Evolutionary conservation across 2,888 invertebrate species (phyloP).

Genomic region (Syrista parreyssii): DNA sequence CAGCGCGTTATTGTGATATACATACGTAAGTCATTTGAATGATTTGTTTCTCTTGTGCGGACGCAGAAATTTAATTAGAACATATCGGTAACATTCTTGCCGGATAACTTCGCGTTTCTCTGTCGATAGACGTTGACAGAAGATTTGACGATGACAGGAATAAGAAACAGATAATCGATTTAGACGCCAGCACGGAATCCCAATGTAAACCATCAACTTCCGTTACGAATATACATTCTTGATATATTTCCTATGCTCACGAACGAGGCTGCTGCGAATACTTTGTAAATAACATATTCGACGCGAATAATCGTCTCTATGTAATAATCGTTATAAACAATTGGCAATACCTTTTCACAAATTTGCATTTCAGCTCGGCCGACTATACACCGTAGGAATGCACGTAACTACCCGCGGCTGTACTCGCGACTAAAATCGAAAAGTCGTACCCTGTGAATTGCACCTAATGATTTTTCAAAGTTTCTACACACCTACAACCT

Average conservation of each 20-base stretch:
- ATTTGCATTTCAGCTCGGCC: neutral
- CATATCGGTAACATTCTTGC: neutral
- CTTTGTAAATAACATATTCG: neutral
- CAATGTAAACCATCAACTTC: neutral
- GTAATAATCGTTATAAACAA: neutral
- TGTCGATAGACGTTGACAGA: neutral
- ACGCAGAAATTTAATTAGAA: neutral
- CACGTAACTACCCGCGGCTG: neutral
- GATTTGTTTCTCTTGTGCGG: neutral
- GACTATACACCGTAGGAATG: neutral
- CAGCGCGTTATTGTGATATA: neutral
- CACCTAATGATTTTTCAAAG: constrained; percentile 24
- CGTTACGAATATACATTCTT: neutral
- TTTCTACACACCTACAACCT: neutral
- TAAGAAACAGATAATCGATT: neutral
- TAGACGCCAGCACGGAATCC: neutral
- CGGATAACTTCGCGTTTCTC: neutral
- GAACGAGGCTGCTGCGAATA: neutral
- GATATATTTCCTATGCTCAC: neutral
- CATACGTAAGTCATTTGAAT: neutral
- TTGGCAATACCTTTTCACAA: neutral
- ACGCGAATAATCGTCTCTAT: neutral
- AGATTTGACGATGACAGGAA: neutral
- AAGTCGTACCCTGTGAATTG: constrained; percentile 13
- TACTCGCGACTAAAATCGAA: neutral